These are phyloP conservation scores for Drosophila fuyamai DNA, from an alignment of 1,140 invertebrate species.

Conservation along the genomic window DNA sequence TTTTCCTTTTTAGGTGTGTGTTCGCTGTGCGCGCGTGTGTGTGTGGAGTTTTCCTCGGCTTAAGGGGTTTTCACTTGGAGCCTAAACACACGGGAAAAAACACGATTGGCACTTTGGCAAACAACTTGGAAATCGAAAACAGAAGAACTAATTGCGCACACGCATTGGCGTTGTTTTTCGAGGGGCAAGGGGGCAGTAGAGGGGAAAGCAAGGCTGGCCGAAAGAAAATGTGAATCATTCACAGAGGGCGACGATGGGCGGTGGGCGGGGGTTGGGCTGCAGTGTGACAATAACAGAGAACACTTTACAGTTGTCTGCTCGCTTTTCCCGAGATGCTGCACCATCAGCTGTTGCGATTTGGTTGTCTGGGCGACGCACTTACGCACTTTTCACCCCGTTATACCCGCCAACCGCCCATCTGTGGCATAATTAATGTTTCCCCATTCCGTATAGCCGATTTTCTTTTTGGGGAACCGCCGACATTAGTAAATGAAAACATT, in stretches of 20 bases:
- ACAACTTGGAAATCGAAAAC: slow-evolving; percentile 52
- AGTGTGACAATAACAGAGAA: slow-evolving; percentile 66
- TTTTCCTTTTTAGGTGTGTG: slow-evolving; percentile 42
- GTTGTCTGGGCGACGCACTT: slow-evolving; percentile 42
- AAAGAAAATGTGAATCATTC: slow-evolving; percentile 81
- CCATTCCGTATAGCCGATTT: slow-evolving; percentile 48
- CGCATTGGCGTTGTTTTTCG: slow-evolving; percentile 52
- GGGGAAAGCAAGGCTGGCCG: slow-evolving; percentile 32
- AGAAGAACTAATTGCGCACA: slow-evolving; percentile 75
- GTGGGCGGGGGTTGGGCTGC: slow-evolving; percentile 40
- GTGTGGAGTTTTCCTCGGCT: slow-evolving; percentile 40
- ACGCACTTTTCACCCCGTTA: slow-evolving; percentile 52
- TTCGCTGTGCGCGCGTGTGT: slow-evolving; percentile 39
- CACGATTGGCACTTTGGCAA: slow-evolving; percentile 64
- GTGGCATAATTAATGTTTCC: slow-evolving; percentile 59
- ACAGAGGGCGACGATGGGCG: slow-evolving; percentile 50
- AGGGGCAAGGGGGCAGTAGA: slow-evolving; percentile 28
- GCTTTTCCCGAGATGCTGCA: slow-evolving; percentile 36
- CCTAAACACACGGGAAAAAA: slow-evolving; percentile 63
- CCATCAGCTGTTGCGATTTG: slow-evolving; percentile 78
- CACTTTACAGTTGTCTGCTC: slow-evolving; percentile 43
- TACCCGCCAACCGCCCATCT: slow-evolving; percentile 25
- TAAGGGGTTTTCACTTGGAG: slow-evolving; percentile 72
- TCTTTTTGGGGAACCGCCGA: slow-evolving; percentile 42
- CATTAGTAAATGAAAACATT: slow-evolving; percentile 73